Base-by-base conservation (phyloP, 64 coral and sea anemone genomes). In the Montipora capricornis region DNA sequence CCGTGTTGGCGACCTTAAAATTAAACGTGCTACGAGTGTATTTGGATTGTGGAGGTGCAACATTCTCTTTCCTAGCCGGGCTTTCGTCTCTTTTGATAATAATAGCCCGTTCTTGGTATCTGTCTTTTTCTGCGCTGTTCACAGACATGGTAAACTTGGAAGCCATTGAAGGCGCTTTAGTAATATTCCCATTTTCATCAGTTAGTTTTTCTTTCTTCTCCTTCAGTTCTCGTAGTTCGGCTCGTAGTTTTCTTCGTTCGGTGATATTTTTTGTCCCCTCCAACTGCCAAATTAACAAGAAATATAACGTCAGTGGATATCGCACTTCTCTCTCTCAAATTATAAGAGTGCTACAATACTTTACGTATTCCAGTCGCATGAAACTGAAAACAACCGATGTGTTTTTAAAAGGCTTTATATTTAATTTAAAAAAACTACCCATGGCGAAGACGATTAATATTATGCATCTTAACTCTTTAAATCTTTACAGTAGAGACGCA, bases 221-320 rank as follows among this genome's bases (percentile, higher is more conserved):
- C 61, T 89, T 83, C 22, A 97, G 16, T 20, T 66, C 84, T 66
- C 96, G 70, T 4, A 97, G 68, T 17, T 97, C 93, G 57, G 86
- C 93, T 7, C 96, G 93, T 16, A 97, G 77, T 58, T 94, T 91
- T 47, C 96, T 90, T 84, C 96, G 84, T 37, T 97, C 96, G 37
- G 94, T 83, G 14, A 97, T 97, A 61, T 91, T 47, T 74, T 95
- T 94, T 5, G 96, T 97, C 45, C 88, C 80, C 62, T 97, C 96
- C 59, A 97, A 76, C 96, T 97, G 82, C 61, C 60, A 95, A 89
- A 20, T 75, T 17, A 91, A 86, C 68, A 14, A 20, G 71, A 80
- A 67, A 81, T 4, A 80, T 45, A 5, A 50, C 15, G 4, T 78
- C 47, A 78, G 46, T n/a, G 11, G 71, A 22, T 7, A 3, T 46